Base-by-base conservation (phyloP, 2,113 vertebrate species). In the Microcebus ravelobensis region DNA sequence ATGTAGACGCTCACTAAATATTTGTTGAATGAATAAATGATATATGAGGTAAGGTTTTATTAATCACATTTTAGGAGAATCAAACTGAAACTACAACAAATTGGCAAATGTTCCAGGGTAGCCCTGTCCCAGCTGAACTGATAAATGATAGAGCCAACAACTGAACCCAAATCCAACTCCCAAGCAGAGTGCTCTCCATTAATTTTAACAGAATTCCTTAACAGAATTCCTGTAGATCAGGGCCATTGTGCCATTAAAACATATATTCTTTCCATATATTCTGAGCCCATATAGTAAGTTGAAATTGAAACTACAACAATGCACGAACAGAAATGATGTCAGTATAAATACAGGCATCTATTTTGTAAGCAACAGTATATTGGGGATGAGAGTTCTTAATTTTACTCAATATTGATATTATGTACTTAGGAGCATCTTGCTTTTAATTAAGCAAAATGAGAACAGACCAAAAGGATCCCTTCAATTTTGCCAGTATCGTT, bases 401-500 rank as follows among this genome's bases (percentile, higher is more conserved):
- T 91, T 79, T 27, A 70, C 50, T 96, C n/a, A 42, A 55, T 89
- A 80, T n/a, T 91, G 45, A 86, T n/a, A 70, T 81, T 55, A 89
- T 39, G 1, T 65, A 80, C 34, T 79, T 65, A 70, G 13, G 5
- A 89, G 29, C 15, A 93, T 68, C 55, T 93, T 61, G 29, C 14
- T 87, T 96, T 96, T 55, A 93, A 68, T 59, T 65, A 85, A 36
- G 73, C 1, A 57, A 96, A 96, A 88, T 65, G 55, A 95, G 45
- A 95, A 74, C 29, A 83, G 63, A 52, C 25, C 34, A 94, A 91
- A 84, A 79, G 20, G 34, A 84, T 71, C 73, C 73, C 34, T 93
- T 36, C 79, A 45, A 96, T 82, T 85, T 85, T 96, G 13, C 27
- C 17, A 77, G 13, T 92, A 73, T 80, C 8, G 3, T 87, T 88